These are phyloP conservation scores for Harpagifer antarcticus DNA, from an alignment of 2,797 vertebrate species.

Conservation along the genomic window DNA sequence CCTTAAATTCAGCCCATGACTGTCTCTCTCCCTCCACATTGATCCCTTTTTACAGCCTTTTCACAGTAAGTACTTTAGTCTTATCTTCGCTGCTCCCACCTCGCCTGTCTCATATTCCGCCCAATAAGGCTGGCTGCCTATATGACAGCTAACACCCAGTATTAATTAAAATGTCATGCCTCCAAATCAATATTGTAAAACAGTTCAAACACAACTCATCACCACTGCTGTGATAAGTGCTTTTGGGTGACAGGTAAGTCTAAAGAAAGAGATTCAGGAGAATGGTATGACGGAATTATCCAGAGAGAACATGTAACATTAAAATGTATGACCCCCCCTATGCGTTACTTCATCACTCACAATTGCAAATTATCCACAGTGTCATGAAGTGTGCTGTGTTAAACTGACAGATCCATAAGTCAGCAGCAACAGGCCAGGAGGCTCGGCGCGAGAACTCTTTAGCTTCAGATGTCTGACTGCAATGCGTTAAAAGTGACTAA, in stretches of 20 bases:
- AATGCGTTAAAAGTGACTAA: conserved; percentile 68
- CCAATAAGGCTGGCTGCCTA: conserved; percentile 72
- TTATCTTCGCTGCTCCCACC: conserved; percentile 77
- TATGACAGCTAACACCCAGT: conserved; percentile 82
- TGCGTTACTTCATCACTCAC: conserved; percentile 80
- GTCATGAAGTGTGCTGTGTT: conserved; percentile 73
- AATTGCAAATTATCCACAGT: conserved; percentile 83
- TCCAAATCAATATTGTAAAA: conserved; percentile 86
- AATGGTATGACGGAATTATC: conserved; percentile 82
- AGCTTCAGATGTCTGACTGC: conserved; percentile 62
- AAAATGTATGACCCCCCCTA: conserved; percentile 81
- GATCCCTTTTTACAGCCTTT: conserved; percentile 79
- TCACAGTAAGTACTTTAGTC: conserved; percentile 79
- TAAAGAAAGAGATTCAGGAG: conserved; percentile 77
- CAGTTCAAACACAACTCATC: conserved; percentile 82
- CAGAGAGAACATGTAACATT: conserved; percentile 79
- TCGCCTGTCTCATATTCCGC: conserved; percentile 74
- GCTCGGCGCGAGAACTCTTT: conserved; percentile 61
- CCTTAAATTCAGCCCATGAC: conserved; percentile 75
- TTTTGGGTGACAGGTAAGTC: conserved; percentile 85
- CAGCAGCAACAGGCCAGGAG: conserved; percentile 76
- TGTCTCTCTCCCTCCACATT: conserved; percentile 74
- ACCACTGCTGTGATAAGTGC: conserved; percentile 82
- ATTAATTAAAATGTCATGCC: conserved; percentile 87
- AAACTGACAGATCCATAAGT: conserved; percentile 80